Evolutionary conservation across 2,888 invertebrate genomes (phyloP).

Genomic region (Encarsia formosa): DNA sequence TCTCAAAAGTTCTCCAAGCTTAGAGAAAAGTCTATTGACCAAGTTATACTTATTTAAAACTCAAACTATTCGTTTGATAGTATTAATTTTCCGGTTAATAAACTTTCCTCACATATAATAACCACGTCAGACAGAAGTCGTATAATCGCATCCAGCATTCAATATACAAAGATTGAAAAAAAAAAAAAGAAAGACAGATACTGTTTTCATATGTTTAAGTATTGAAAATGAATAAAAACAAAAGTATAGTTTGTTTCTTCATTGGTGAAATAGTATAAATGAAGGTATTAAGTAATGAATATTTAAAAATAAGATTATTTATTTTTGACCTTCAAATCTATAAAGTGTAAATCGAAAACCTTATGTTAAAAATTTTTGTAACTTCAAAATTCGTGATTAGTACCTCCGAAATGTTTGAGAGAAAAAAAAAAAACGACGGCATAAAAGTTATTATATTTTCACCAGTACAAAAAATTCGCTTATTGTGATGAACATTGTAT

Average conservation of each 20-base stretch:
- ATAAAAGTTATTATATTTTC: no score
- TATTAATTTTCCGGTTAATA: constrained; percentile 28
- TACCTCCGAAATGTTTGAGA: no score
- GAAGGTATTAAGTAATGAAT: background rate
- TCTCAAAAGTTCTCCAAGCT: constrained; percentile 55
- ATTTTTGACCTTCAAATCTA: no score
- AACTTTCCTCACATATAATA: constrained; percentile 42
- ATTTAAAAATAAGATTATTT: no score
- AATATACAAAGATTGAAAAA: constrained; percentile 39
- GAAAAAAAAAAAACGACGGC: no score
- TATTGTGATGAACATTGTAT: constrained; percentile 28
- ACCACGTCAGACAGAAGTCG: constrained; percentile 37
- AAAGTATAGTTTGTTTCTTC: background rate
- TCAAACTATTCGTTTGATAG: no score
- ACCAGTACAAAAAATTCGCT: no score
- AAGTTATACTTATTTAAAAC: no score
- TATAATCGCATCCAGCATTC: constrained; percentile 47
- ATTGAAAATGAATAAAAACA: constrained; percentile 1
- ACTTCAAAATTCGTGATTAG: no score
- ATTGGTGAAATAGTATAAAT: no score
- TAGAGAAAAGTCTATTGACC: constrained; percentile 31
- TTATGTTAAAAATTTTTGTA: no score
- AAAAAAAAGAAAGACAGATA: constrained; percentile 25
- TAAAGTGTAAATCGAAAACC: no score
- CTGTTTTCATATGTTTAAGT: constrained; percentile 22